Conservation (phyloP, 2,113 vertebrate genomes). For the Redunca redunca region DNA sequence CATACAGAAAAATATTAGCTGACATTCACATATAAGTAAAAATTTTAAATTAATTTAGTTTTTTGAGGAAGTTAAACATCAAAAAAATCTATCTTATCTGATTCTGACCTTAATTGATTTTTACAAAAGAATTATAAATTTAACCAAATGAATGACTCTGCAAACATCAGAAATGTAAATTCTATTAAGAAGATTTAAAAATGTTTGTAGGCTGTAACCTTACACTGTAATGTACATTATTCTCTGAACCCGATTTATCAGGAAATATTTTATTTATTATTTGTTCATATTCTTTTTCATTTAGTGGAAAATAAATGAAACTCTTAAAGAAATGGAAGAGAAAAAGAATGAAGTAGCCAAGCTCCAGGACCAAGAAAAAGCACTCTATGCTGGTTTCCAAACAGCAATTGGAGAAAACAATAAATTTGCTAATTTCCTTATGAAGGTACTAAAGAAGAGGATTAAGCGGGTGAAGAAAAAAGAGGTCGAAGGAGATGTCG, state of each 20-base stretch:
- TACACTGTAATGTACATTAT: not conserved
- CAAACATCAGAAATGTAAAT: not conserved
- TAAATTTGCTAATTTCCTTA: slow-evolving; percentile 88
- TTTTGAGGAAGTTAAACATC: not conserved
- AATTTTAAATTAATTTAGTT: slow-evolving; percentile 4
- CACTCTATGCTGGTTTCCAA: slow-evolving; percentile 82
- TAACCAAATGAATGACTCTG: not conserved
- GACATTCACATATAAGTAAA: not conserved
- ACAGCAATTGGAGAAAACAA: slow-evolving; percentile 88
- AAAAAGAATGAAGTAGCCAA: slow-evolving; percentile 82
- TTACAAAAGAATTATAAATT: not conserved
- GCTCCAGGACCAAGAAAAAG: slow-evolving; percentile 86
- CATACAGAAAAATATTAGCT: not conserved
- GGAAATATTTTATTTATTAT: not conserved
- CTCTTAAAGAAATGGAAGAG: slow-evolving; percentile 82
- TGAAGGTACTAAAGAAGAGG: slow-evolving; percentile 88
- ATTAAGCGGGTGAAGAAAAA: slow-evolving; percentile 82
- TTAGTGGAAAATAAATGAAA: slow-evolving; percentile 85
- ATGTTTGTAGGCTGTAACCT: not conserved
- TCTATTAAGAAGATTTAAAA: not conserved
- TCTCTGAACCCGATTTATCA: not conserved
- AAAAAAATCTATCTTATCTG: not conserved
- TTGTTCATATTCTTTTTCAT: not conserved
- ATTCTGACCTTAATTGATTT: not conserved
- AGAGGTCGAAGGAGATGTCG: slow-evolving; percentile 73